Conservation (phyloP, 2,797 vertebrate species). For the Ciconia nigra region DNA sequence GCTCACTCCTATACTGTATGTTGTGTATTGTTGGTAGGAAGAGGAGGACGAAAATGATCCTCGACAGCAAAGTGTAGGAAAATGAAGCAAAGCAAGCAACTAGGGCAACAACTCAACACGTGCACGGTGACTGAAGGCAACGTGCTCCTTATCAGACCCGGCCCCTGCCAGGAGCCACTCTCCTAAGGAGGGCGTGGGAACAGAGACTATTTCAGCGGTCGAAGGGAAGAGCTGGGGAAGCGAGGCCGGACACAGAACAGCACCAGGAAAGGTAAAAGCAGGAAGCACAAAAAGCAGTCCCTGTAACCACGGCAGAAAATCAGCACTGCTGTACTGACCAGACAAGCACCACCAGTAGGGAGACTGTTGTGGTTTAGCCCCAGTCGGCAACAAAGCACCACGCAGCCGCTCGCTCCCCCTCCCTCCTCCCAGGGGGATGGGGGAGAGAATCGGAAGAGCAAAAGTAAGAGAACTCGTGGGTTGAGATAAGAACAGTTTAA, state of each 20-base stretch:
- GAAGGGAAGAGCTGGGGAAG: background rate
- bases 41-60: background rate
- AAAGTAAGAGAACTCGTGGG: too few species aligned
- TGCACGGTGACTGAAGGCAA: background rate
- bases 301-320: background rate
- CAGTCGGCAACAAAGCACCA: too few species aligned
- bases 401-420: too few species aligned
- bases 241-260: background rate
- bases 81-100: background rate
- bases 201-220: rapidly evolving
- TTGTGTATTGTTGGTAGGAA: background rate
- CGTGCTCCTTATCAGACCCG: rapidly evolving
- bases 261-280: background rate
- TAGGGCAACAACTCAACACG: background rate
- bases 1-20: rapidly evolving
- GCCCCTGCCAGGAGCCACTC: background rate
- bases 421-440: too few species aligned
- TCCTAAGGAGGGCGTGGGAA: background rate
- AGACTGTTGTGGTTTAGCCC: too few species aligned
- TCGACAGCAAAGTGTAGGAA: background rate
- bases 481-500: too few species aligned
- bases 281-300: background rate
- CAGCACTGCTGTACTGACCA: background rate
- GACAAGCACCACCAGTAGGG: background rate
- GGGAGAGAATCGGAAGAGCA: too few species aligned